Conservation (phyloP, 2,113 vertebrate genomes). For the Odocoileus hemionus region DNA sequence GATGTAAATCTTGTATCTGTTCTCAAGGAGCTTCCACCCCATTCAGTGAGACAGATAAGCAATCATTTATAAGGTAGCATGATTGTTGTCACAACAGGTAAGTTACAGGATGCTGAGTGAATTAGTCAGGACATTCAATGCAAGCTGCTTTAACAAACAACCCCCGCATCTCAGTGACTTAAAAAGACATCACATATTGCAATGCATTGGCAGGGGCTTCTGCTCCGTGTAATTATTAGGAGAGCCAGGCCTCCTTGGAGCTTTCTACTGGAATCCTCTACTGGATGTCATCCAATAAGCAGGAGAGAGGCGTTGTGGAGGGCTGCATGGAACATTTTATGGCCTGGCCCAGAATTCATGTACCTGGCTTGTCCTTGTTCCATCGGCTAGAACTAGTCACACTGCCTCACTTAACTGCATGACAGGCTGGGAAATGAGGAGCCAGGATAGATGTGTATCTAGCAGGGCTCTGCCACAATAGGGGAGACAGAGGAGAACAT, state of each 20-base stretch:
- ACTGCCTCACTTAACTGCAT: background rate
- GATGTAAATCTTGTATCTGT: background rate
- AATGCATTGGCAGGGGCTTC: background rate
- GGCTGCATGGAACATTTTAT: background rate
- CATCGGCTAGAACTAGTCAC: background rate
- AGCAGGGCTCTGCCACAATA: background rate
- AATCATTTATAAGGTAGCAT: background rate
- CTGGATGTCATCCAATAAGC: background rate
- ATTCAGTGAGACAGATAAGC: background rate
- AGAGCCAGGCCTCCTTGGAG: background rate
- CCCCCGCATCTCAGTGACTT: background rate
- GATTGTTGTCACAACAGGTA: background rate
- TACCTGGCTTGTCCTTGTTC: background rate
- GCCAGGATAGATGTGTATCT: background rate
- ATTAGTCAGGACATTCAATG: background rate
- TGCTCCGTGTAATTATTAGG: background rate
- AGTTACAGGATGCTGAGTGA: background rate
- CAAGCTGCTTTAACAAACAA: constrained; percentile 1
- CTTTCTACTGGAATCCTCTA: background rate
- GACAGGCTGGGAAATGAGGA: background rate
- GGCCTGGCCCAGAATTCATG: background rate
- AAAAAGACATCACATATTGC: background rate
- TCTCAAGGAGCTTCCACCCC: background rate
- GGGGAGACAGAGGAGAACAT: background rate
- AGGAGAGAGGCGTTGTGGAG: background rate